A percentile compares a stretch with the other conserved stretches of the same genome.
Conservation (phyloP, 2,113 vertebrate genomes). For the Lasiurus cinereus region DNA sequence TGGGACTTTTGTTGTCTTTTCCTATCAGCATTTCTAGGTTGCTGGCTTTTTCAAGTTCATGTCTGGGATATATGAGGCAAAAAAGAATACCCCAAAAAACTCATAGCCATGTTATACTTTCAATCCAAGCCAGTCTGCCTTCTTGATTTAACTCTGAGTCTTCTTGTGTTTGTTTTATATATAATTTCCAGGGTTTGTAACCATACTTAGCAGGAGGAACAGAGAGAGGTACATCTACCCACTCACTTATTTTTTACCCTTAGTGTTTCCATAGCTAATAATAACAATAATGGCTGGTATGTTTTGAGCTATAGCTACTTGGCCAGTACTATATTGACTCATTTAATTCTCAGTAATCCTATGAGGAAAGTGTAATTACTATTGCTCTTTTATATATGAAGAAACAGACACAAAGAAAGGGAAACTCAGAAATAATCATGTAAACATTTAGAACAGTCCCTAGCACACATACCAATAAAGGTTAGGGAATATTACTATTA, state of each 20-base stretch:
- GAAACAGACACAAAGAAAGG: not conserved
- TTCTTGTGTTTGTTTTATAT: not conserved
- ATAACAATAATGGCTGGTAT: not conserved
- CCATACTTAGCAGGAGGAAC: not conserved
- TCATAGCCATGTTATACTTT: not conserved
- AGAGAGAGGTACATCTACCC: not conserved
- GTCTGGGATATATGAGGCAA: not conserved
- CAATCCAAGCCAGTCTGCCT: not conserved
- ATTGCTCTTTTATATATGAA: not conserved
- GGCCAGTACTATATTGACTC: not conserved
- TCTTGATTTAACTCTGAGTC: not conserved
- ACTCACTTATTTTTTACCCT: not conserved
- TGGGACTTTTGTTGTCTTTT: not conserved
- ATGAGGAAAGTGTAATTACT: not conserved
- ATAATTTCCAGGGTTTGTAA: not conserved
- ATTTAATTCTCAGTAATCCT: conserved; percentile 27
- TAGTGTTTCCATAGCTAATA: conserved; percentile 13
- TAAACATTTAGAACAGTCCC: not conserved
- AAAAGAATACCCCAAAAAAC: not conserved
- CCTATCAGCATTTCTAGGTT: not conserved
- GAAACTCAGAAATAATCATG: not conserved
- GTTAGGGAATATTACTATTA: not conserved
- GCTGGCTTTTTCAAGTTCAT: not conserved
- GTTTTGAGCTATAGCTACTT: not conserved
- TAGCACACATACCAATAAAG: not conserved